phyloP scores from a whole-genome alignment of 2,113 vertebrate genomes.

The Entomyzon cyanotis region DNA sequence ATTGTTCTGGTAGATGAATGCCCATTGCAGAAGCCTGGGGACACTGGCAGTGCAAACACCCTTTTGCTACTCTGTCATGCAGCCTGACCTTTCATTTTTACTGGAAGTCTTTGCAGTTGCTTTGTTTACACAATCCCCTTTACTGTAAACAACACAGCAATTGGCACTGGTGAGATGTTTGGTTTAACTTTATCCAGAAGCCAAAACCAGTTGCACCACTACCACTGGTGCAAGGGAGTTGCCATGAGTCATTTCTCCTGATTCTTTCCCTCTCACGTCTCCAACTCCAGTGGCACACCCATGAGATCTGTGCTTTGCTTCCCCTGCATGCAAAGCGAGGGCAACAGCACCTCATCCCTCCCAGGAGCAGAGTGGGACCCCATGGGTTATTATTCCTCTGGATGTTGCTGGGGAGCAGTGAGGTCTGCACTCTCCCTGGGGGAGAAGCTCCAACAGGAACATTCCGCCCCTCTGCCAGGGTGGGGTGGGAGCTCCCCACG shows the following conservation, averaged over 20 bases:
- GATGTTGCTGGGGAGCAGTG: background rate
- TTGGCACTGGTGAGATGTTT: background rate
- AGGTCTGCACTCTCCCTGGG: background rate
- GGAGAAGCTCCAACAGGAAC: background rate
- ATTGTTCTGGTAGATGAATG: background rate
- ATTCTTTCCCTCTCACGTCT: background rate
- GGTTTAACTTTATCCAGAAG: background rate
- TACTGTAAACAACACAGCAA: background rate
- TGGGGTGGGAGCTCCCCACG: fast-evolving
- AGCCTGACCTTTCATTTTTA: background rate
- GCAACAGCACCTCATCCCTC: background rate
- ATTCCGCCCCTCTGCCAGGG: fast-evolving
- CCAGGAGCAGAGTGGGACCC: background rate
- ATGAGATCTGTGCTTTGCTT: background rate
- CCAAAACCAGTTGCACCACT: background rate
- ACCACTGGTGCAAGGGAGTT: background rate
- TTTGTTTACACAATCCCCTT: background rate
- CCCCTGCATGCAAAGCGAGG: background rate
- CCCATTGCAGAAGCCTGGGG: background rate
- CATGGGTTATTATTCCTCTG: background rate
- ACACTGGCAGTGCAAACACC: background rate
- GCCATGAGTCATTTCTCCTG: background rate
- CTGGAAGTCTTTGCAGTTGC: background rate
- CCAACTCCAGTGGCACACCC: background rate
- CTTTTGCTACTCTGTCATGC: background rate